Evolutionary conservation across 2,113 vertebrate species (phyloP), one percentile per base, ranked within the genome.

Genomic region (Trematomus loennbergii): DNA sequence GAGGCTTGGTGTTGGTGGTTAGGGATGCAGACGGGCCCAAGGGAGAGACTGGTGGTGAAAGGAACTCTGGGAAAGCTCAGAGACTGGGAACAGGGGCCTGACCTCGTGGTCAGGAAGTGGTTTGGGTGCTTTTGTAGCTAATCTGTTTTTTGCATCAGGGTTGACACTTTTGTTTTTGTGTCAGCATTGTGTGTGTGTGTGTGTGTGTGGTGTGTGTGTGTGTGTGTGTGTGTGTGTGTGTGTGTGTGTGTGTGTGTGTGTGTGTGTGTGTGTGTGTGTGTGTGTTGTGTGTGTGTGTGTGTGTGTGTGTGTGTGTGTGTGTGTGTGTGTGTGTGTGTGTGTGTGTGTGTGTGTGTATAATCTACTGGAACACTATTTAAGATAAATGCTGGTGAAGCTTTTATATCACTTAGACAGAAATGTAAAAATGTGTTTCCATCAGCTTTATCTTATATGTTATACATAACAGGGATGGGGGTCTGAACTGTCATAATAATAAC

Each of bases 51-150:
- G 57, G 83, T 62, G 72, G 20, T 87, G 87, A 91, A 80, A 87
- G 82, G 87, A 85, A 79, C 78, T 88, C 86, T 94, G 93, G 92
- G 93, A 94, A 93, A 88, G 80, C 66, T 81, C 83, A 36, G 67
- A 65, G 81, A 81, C 72, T 71, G 72, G 81, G 65, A 89, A 86
- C 71, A 81, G 74, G 63, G 85, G 50, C 52, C 48, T 90, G 92
- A 93, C 90, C 87, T 86, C 57, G 49, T 75, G 87, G 74, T 76
- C 77, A 91, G 91, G 92, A 93, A 93, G 91, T 87, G 82, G 81
- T 79, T 79, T 75, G 76, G 67, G 65, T 78, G 72, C 61, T 77
- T 81, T 82, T 79, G 54, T 13, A 64, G 50, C 73, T 74, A 63
- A 84, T 83, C 52, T 85, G 78, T 88, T 49, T 74, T 50, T 6